These are phyloP conservation scores for Dioctria linearis DNA, from an alignment of 2,888 invertebrate genomes.

Conservation along the genomic window DNA sequence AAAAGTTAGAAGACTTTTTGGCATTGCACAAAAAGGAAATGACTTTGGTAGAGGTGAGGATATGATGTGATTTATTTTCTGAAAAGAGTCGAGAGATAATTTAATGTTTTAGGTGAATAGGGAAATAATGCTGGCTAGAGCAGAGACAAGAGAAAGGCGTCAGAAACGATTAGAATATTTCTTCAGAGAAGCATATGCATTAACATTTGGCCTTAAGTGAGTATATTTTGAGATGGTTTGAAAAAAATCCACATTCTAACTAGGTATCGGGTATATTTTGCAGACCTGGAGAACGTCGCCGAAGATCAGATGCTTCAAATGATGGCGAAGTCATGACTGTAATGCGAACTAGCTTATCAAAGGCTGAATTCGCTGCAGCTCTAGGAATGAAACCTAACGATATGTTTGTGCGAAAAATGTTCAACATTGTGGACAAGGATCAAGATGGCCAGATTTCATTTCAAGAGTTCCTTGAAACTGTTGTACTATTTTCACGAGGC, in stretches of 20 bases:
- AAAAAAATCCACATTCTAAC: not conserved
- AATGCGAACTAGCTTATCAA: conserved; percentile 93
- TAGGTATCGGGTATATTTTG: not conserved
- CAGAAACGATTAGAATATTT: conserved; percentile 95
- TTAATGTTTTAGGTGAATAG: conserved; percentile 72
- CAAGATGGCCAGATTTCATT: conserved; percentile 94
- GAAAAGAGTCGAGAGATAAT: not conserved
- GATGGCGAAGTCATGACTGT: conserved; percentile 92
- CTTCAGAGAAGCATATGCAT: conserved; percentile 95
- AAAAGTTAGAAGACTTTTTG: conserved; percentile 89
- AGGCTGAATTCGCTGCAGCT: conserved; percentile 94
- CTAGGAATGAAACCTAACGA: conserved; percentile 96
- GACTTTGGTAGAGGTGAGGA: conserved; percentile 75
- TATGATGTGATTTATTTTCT: conserved; percentile 3
- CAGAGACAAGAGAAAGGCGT: conserved; percentile 94
- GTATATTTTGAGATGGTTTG: not conserved
- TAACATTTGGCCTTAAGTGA: conserved; percentile 85
- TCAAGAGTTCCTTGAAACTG: conserved; percentile 95
- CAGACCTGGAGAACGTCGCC: conserved; percentile 86
- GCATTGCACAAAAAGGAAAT: conserved; percentile 87
- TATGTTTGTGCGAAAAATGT: conserved; percentile 97
- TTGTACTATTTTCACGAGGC: conserved; percentile 91
- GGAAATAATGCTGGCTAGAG: conserved; percentile 90
- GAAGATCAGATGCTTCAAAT: conserved; percentile 80
- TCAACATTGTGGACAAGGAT: conserved; percentile 96